Evolutionary conservation across 2,113 vertebrate species (phyloP).

Genomic region (Paradoxurus hermaphroditus): DNA sequence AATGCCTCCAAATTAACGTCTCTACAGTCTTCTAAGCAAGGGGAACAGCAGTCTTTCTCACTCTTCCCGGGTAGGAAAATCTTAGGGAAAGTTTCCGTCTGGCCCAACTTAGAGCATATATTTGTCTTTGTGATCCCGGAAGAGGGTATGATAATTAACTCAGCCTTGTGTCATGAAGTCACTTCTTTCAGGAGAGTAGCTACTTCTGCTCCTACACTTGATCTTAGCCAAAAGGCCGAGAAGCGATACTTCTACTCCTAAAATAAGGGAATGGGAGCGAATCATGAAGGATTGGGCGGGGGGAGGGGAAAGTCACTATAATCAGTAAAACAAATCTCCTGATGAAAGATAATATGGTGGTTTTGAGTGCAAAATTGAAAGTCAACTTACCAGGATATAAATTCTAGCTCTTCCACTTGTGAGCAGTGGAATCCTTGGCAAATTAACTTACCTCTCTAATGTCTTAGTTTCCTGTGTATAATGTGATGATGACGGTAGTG

Average conservation of each 20-base stretch:
- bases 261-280: background rate
- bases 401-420: background rate
- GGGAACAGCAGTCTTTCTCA: background rate
- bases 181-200: background rate
- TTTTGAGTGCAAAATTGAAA: background rate
- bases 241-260: background rate
- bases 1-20: background rate
- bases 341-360: background rate
- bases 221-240: no score
- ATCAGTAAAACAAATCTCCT: background rate
- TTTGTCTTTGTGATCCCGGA: background rate
- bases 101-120: background rate
- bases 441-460: background rate
- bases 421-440: background rate
- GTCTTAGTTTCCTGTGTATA: background rate
- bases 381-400: background rate
- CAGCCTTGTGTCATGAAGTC: background rate
- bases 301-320: background rate
- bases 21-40: background rate
- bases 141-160: background rate
- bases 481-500: background rate
- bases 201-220: background rate
- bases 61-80: background rate
- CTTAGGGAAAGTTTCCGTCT: background rate
- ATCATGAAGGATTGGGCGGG: background rate